A percentile compares a stretch with the other conserved stretches of the same genome.
phyloP scores from a whole-genome alignment of 2,888 invertebrate genomes.

The Julus scandinavius region DNA sequence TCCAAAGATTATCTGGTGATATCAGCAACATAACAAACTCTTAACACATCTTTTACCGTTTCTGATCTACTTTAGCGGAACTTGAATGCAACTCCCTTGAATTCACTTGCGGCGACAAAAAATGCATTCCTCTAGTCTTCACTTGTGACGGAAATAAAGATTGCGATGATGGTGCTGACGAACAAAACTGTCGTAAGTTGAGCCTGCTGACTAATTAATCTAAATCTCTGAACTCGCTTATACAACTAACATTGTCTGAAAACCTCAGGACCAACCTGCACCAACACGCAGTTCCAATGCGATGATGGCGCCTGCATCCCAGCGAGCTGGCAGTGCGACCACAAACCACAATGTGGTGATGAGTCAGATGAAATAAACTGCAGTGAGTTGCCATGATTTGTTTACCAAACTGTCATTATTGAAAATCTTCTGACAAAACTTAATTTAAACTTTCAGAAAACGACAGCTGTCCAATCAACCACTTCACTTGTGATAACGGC shows the following conservation, averaged over 20 bases:
- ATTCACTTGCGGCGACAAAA: conserved; percentile 55
- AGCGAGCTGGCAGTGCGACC: conserved; percentile 63
- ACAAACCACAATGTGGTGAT: conserved; percentile 65
- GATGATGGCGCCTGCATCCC: conserved; percentile 65
- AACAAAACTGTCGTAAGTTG: conserved; percentile 56
- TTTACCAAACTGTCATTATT: neutral
- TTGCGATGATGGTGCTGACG: conserved; percentile 59
- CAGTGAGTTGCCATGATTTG: conserved; percentile 52
- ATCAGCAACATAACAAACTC: neutral
- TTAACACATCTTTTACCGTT: neutral
- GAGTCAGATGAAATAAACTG: conserved; percentile 75
- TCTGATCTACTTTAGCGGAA: conserved; percentile 39
- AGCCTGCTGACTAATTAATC: conserved; percentile 72
- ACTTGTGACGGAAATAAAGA: conserved; percentile 71
- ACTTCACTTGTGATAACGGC: conserved; percentile 71
- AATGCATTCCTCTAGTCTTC: conserved; percentile 58
- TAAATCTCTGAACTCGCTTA: conserved; percentile 68
- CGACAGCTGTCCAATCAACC: conserved; percentile 57
- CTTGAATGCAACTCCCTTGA: conserved; percentile 53
- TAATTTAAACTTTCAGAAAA: neutral
- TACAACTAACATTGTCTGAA: neutral
- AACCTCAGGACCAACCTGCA: conserved; percentile 61
- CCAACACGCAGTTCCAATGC: conserved; percentile 64
- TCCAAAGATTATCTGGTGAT: neutral
- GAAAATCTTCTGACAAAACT: neutral